Evolutionary conservation across 2,797 vertebrate genomes (phyloP).

Genomic region (Peromyscus nudipes): DNA sequence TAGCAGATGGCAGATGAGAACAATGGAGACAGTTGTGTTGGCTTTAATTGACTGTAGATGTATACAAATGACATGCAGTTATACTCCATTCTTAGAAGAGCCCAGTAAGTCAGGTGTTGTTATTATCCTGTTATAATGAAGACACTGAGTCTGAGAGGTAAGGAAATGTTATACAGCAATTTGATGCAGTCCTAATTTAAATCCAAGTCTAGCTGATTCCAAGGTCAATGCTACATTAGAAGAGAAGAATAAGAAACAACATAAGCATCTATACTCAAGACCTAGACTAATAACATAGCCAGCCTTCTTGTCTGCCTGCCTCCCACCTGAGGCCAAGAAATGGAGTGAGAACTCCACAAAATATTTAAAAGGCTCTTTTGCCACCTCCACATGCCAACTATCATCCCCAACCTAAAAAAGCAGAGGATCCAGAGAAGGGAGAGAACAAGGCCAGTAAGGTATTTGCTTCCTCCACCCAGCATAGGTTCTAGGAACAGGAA

Average conservation of each 20-base stretch:
- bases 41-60: not conserved
- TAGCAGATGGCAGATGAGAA: not conserved
- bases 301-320: not conserved
- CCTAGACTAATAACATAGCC: not conserved
- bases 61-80: not conserved
- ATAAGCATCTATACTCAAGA: not conserved
- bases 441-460: not conserved
- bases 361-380: not conserved
- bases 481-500: not conserved
- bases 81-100: not conserved
- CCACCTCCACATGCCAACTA: not conserved
- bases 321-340: not conserved
- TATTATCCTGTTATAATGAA: not conserved
- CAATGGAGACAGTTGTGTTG: rapidly evolving
- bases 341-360: not conserved
- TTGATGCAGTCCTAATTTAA: not conserved
- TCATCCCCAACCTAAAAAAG: not conserved
- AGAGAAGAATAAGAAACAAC: not conserved
- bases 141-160: not conserved
- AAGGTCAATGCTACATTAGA: not conserved
- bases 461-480: not conserved
- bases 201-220: not conserved
- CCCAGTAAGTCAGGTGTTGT: not conserved
- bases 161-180: not conserved
- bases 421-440: not conserved